Evolutionary conservation across 2,113 vertebrate species (phyloP), one percentile per base, ranked within the genome.

Genomic region (Anolis carolinensis): DNA sequence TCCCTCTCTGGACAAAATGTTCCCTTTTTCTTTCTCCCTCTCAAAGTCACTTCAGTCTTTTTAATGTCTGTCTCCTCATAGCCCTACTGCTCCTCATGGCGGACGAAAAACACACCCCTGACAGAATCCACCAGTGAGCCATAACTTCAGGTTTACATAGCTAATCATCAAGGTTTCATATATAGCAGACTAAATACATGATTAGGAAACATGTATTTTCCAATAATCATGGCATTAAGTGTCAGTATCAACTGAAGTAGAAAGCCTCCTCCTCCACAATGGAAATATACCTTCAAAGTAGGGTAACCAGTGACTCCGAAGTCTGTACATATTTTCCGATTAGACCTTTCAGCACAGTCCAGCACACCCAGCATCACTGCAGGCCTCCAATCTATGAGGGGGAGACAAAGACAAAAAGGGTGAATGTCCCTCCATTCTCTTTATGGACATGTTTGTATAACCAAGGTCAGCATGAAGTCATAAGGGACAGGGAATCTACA

Each of bases 281-380:
- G 10, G 32, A 8, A 70, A 3, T 80, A 88, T 76, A 95, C 95
- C 95, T 96, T 95, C 87, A 97, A 90, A 0, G 95, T 96, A 0
- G 96, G 96, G 88, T 96, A 97, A 78, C 95, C 95, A 0, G 81
- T 79, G 55, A 96, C 96, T 86, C 94, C 90, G 20, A 96, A 97
- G 50, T 95, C 84, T 0, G 86, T 13, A 16, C 96, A 97, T 52
- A 93, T 87, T 0, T 92, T 82, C 0, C 73, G 95, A 81, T 96
- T 96, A 84, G 71, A 81, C 85, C 94, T 93, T 0, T 96, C 92
- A 0, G 96, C 96, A 2, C 96, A 97, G 91, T 97, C 95, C 0
- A 97, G 48, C 14, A 90, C 95, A 0, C 92, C 96, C 0, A 97
- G 85, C 14, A 90, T 89, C 89, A 97, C 93, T 0, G 92, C 96